Evolutionary conservation across 2,888 invertebrate genomes (phyloP), one percentile per base, ranked within the genome.

Genomic region (Drosophila prostipennis): DNA sequence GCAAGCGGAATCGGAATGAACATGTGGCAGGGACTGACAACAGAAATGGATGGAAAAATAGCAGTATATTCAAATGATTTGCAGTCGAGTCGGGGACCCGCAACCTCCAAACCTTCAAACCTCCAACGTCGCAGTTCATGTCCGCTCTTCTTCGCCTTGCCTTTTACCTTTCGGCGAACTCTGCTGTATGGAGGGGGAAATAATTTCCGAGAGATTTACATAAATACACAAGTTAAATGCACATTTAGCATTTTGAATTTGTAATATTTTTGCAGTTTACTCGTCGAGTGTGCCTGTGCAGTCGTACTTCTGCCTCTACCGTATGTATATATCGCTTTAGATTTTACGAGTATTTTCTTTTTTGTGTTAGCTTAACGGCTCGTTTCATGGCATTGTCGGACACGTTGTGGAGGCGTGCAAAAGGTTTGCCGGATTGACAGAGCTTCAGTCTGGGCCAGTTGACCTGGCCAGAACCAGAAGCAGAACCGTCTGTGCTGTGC

Each of bases 201-300:
- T 83, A 83, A 86, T 89, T 90, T 90, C 77, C 77, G 73, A 79
- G 72, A 79, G 89, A 90, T 90, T 90, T 90, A 83, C 90, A 90
- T 90, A 90, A 88, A 87, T 85, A 88, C 88, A 89, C 89, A 89
- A 88, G 86, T 84, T 87, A 86, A 90, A 87, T 86, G 89, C 83
- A 89, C 83, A 89, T 90, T 90, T 89, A 81, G 86, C 89, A 90
- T 90, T 90, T 89, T 86, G 89, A 84, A 89, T 85, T 87, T 81
- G 79, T 87, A 89, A 89, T 83, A 84, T 83, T 83, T 82, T 68
- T 84, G 79, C 80, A 72, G 86, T 77, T 87, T 81, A 72, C 68
- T 74, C 68, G 72, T 80, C 74, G 74, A 78, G 72, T 75, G 81
- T 83, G 71, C 67, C 29, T 29, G 29, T 29, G 29, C 29, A 29